Conservation (phyloP, 2,797 vertebrate species). For the Amblyraja radiata region DNA sequence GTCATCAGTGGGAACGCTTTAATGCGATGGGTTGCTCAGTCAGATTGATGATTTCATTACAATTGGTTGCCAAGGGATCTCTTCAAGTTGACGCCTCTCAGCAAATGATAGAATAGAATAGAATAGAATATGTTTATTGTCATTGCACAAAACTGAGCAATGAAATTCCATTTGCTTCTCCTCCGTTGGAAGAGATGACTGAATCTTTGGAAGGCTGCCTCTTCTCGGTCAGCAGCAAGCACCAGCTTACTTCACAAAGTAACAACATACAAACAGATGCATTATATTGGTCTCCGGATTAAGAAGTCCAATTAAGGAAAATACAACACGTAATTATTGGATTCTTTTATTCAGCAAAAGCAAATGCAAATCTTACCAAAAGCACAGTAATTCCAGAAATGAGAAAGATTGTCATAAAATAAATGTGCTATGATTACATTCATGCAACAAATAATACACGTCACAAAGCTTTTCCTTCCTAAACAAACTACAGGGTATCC, state of each 20-base stretch:
- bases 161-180: too few species aligned
- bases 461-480: conserved; percentile 47
- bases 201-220: too few species aligned
- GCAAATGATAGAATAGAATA: too few species aligned
- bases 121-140: too few species aligned
- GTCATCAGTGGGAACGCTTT: too few species aligned
- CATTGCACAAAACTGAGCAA: too few species aligned
- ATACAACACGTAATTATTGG: not conserved
- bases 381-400: conserved; percentile 60
- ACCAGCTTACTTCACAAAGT: not conserved
- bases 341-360: conserved; percentile 66
- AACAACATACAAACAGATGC: conserved; percentile 9
- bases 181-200: too few species aligned
- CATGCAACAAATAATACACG: conserved; percentile 61
- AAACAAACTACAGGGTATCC: conserved; percentile 49
- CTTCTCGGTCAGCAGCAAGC: too few species aligned
- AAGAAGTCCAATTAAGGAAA: conserved; percentile 2
- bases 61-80: too few species aligned
- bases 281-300: not conserved
- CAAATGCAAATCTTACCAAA: conserved; percentile 66
- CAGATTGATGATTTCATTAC: too few species aligned
- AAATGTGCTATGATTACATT: conserved; percentile 59
- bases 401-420: conserved; percentile 61
- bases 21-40: too few species aligned
- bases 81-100: too few species aligned